These are phyloP conservation scores for Agrilus cyanescens DNA, from an alignment of 2,888 invertebrate species.

Conservation along the genomic window DNA sequence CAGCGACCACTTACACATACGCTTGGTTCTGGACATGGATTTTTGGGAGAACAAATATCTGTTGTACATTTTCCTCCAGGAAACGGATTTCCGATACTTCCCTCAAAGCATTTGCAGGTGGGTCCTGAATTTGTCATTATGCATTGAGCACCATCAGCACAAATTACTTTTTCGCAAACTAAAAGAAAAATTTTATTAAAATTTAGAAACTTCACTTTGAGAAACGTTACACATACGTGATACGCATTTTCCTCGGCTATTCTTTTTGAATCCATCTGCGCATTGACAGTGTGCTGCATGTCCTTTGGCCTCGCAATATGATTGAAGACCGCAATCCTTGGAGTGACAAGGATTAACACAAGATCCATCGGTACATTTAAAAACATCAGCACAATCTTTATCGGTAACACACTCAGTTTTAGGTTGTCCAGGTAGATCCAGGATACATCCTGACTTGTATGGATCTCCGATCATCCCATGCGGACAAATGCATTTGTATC, in stretches of 20 bases:
- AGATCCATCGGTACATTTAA: conserved; percentile 65
- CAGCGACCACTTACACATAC: conserved; percentile 81
- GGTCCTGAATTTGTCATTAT: conserved; percentile 75
- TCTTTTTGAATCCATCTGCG: conserved; percentile 68
- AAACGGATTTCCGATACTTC: conserved; percentile 82
- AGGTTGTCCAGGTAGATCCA: conserved; percentile 40
- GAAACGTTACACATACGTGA: conserved; percentile 49
- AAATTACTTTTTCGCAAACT: conserved; percentile 66
- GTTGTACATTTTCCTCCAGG: conserved; percentile 76
- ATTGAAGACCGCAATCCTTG: conserved; percentile 70
- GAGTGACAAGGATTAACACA: conserved; percentile 73
- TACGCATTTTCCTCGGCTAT: conserved; percentile 68
- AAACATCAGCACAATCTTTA: conserved; percentile 67
- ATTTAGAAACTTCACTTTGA: conserved; percentile 2
- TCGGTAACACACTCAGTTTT: conserved; percentile 60
- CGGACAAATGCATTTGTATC: conserved; percentile 76
- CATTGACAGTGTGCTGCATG: conserved; percentile 86
- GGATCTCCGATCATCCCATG: conserved; percentile 75
- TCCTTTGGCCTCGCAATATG: conserved; percentile 77
- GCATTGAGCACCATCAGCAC: conserved; percentile 74
- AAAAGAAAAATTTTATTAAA: conserved; percentile 25
- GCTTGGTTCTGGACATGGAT: conserved; percentile 66
- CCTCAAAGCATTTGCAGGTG: conserved; percentile 79
- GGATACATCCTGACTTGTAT: conserved; percentile 67
- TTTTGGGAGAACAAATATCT: conserved; percentile 66